Evolutionary conservation across 2,888 invertebrate species (phyloP), one percentile per base, ranked within the genome.

Genomic region (Caenorhabditis zanzibari): DNA sequence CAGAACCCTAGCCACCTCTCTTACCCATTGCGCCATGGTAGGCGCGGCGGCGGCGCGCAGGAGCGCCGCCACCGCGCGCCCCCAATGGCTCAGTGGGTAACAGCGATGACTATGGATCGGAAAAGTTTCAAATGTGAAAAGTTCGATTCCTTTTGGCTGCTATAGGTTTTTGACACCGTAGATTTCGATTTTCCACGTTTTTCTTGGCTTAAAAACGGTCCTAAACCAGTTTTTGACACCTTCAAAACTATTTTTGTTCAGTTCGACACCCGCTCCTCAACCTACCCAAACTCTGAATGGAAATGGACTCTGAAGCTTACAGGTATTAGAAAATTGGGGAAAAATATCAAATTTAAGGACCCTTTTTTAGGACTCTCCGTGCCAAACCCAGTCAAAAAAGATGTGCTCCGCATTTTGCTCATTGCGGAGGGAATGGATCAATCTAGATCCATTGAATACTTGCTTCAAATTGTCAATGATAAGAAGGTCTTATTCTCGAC

Each of bases 271-370:
- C 88, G 93, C 22, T 92, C 93, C 5, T 92, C 92, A 2, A 92
- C 93, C 1, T 91, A 93, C 74, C 93, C 93, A 0, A 88, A 91
- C 4, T 92, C 92, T 77, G 90, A 91, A 9, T 93, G 93, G 93
- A 93, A 93, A 38, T 93, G 93, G 93, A 93, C 93, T 77, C 88
- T 93, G 10, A 86, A 86, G 61, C 68, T 85, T 6, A 69, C 72
- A 22, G 83, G 77, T 71, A 16, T 19, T 7, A 32, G 7, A 32
- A 32, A 32, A 32, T 32, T 10, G n/a, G n/a, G n/a, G n/a, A n/a
- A n/a, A n/a, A n/a, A n/a, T n/a, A n/a, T n/a, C n/a, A n/a, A n/a
- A n/a, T n/a, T n/a, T n/a, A n/a, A n/a, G 66, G 2, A 10, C 19
- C 22, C 10, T 38, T 41, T 72, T 61, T 19, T 41, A 73, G 74